Evolutionary conservation across 2,797 vertebrate species (phyloP), one percentile per base, ranked within the genome.

Genomic region (Prionace glauca): DNA sequence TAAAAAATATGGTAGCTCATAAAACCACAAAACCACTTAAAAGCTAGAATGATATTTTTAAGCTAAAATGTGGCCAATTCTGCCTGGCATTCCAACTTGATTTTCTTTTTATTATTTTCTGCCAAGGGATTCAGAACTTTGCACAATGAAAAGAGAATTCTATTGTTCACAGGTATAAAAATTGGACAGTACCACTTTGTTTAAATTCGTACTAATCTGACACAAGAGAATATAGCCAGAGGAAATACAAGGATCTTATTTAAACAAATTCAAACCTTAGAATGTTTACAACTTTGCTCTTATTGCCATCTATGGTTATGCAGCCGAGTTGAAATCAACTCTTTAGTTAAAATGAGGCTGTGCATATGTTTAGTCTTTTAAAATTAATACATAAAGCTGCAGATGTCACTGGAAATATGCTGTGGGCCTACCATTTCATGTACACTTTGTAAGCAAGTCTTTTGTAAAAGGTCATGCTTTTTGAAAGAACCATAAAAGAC

Each of bases 101-200:
- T 74, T 94, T 95, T 97, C 71, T 96, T 96, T 97, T 96, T 96
- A 96, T 96, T 95, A 97, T 96, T 95, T 97, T 96, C 41, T 96
- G 96, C 96, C 97, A 97, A 95, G 96, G 96, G 97, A 97, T 96
- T 96, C 96, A 95, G 95, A 97, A 97, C 96, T 97, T 97, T 29
- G 72, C 96, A 77, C 93, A 45, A 96, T 96, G 77, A 81, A 96
- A 96, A 97, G 22, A 74, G 71, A 96, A 9, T 41, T 96, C 96
- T 97, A 96, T 56, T 96, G 96, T 97, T 96, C 65, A 96, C 91
- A 96, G 96, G 74, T 95, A 97, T 97, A 96, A 96, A 96, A 96
- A 95, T 96, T 96, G 67, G 97, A 97, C 87, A 96, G 95, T 96
- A 96, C 94, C 81, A 96, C 96, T 96, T 96, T 90, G 96, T 96